Base-by-base conservation (phyloP, 1,140 invertebrate species). In the Ips typographus region DNA sequence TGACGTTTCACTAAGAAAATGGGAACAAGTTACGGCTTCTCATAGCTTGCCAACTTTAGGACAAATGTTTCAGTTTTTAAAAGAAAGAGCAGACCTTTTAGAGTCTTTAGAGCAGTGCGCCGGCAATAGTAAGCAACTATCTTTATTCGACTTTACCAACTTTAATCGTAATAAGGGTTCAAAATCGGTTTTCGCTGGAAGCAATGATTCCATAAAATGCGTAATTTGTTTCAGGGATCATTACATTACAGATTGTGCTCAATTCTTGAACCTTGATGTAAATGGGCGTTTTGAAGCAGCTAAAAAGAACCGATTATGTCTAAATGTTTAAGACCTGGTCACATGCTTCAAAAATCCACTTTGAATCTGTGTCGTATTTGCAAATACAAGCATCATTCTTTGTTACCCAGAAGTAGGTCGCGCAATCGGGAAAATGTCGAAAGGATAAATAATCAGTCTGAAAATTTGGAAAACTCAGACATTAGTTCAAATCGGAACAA, bases 1-100 rank as follows among this genome's bases (percentile, higher is more conserved):
- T 51, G 51, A n/a, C 41, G 1, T 41, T 6, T 74, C 73, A 2
- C 59, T 64, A 36, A 40, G 57, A n/a, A 67, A 76, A 51, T 76
- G 73, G 71, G 71, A 75, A 64, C 37, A 53, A 7, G 3, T 44
- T 43, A 38, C 1, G 37, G 37, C 53, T 40, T 7, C 44, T 47
- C 44, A 4, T 5, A 47, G 44, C 44, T 5, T 1, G 4, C 4
- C 4, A 47, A 47, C n/a, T 47, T 47, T 5, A 47, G 4, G n/a
- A 47, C 44, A n/a, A 47, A 47, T n/a, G n/a, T 5, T 5, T 5
- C n/a, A 4, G n/a, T 5, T 47, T 47, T n/a, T 5, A 47, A 47
- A 47, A n/a, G n/a, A 47, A 47, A 47, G 44, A 22, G 22, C 22
- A 22, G 22, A 22, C 22, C 22, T 22, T 22, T 22, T 22, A 22